Conservation (phyloP, 2,113 vertebrate genomes). For the Myotis davidii region DNA sequence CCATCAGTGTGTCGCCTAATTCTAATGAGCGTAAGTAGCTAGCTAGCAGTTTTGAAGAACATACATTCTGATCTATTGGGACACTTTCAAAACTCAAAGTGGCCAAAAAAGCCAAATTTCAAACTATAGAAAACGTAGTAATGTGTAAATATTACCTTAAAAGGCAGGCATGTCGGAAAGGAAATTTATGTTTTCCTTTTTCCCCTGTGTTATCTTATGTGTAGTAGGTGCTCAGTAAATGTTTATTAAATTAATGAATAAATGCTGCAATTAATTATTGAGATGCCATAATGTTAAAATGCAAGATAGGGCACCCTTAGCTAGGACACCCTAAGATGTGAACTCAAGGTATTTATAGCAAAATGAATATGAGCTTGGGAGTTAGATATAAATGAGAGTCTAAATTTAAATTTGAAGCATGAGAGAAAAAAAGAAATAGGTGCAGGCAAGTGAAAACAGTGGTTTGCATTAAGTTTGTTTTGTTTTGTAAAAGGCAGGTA, state of each 20-base stretch:
- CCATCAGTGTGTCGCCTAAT: background rate
- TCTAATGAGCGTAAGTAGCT: background rate
- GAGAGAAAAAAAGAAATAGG: background rate
- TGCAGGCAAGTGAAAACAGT: background rate
- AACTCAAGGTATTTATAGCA: background rate
- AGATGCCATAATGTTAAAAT: background rate
- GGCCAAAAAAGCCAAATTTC: background rate
- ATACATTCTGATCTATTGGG: background rate
- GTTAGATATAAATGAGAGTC: background rate
- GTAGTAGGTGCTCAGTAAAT: background rate
- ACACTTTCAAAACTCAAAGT: slow-evolving; percentile 1
- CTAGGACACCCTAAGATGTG: background rate
- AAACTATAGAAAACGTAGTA: background rate
- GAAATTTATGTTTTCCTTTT: background rate
- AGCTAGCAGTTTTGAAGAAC: background rate
- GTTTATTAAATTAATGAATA: background rate
- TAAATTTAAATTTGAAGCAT: background rate
- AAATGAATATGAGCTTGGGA: background rate
- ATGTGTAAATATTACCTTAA: background rate
- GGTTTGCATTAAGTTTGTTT: background rate
- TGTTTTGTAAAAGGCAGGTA: background rate
- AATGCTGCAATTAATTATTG: background rate
- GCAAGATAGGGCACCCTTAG: background rate
- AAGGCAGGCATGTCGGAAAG: background rate
- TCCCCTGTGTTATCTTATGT: background rate